Conservation (phyloP, 1,140 invertebrate species). For the Drosophila seguyi region DNA sequence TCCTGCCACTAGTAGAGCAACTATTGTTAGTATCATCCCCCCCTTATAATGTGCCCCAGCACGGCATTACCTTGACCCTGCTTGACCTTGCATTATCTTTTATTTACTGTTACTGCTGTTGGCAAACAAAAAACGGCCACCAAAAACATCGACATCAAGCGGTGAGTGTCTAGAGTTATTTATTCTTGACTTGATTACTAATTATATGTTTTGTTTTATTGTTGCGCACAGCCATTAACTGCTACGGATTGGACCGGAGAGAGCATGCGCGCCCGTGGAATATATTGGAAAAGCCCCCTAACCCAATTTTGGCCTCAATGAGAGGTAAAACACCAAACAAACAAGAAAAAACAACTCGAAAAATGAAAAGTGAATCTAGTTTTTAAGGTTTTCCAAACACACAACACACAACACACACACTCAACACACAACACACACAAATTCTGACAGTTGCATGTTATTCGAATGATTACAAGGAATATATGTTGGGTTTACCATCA, state of each 20-base stretch:
- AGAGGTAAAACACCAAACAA: constrained; percentile 46
- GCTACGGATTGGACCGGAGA: constrained; percentile 2
- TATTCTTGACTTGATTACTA: background rate
- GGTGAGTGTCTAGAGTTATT: constrained; percentile 2
- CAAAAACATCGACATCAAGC: constrained; percentile 17
- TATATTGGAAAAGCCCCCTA: background rate
- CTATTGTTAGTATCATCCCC: constrained; percentile 1
- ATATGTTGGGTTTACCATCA: constrained; percentile 32
- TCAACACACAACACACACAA: constrained; percentile 5
- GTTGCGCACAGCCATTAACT: background rate
- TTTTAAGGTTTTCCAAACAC: constrained; percentile 43
- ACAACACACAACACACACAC: constrained; percentile 16
- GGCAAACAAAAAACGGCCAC: constrained; percentile 17
- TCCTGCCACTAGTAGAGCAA: background rate
- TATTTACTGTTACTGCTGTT: constrained; percentile 39
- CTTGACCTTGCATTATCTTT: background rate
- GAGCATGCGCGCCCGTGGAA: background rate
- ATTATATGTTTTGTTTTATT: background rate
- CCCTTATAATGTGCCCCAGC: constrained; percentile 12
- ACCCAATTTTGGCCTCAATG: constrained; percentile 7
- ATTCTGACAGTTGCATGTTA: constrained; percentile 62
- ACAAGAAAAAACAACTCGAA: constrained; percentile 29
- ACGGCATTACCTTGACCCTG: constrained; percentile 1
- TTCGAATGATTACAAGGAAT: constrained; percentile 59
- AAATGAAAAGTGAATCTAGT: constrained; percentile 34